Conservation (phyloP, 2,113 vertebrate genomes). For the Turdus rufiventris region DNA sequence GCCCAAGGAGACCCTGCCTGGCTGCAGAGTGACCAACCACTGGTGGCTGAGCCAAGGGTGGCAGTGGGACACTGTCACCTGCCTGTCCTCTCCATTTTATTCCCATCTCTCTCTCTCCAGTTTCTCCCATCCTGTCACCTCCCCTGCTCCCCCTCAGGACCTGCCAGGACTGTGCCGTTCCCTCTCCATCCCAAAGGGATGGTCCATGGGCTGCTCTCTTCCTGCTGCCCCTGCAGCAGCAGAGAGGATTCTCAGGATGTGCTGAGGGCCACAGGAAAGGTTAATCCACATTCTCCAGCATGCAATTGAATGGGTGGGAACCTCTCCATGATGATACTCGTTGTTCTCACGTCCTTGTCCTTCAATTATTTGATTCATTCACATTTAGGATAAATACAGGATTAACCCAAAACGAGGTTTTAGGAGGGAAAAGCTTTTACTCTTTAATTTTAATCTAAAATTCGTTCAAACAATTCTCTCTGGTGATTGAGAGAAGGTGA, state of each 20-base stretch:
- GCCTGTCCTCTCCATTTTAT: neutral
- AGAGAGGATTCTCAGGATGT: neutral
- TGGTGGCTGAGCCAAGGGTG: neutral
- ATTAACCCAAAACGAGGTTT: conserved; percentile 24
- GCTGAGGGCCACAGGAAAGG: neutral
- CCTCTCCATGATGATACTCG: neutral
- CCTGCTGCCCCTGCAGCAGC: neutral
- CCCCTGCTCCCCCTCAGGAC: neutral
- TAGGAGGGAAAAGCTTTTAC: neutral
- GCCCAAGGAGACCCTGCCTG: fast-evolving
- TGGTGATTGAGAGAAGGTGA: neutral
- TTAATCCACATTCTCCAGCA: neutral
- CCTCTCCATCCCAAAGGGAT: neutral
- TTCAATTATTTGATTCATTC: conserved; percentile 8
- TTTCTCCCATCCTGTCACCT: neutral
- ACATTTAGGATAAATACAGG: neutral
- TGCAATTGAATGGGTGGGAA: neutral
- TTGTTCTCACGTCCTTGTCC: neutral
- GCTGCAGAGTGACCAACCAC: neutral
- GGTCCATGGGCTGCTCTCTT: neutral
- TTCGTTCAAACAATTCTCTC: neutral
- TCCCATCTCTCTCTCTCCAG: neutral
- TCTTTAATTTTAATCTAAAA: neutral
- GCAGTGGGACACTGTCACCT: neutral
- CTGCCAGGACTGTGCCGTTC: neutral